Evolutionary conservation across 2,113 vertebrate genomes (phyloP).

Genomic region (Gobio gobio): DNA sequence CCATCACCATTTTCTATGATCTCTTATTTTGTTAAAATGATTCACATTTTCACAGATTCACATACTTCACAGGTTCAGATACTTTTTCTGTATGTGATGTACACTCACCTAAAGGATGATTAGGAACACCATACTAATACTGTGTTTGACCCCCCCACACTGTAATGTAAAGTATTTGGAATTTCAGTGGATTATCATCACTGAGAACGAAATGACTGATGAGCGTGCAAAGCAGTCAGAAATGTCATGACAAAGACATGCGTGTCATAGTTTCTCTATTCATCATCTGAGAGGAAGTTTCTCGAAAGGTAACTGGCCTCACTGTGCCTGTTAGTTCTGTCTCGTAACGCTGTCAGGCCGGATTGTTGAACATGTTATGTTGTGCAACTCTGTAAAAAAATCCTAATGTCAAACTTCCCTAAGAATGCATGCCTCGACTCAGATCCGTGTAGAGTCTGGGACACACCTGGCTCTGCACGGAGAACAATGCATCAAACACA

Average conservation of each 20-base stretch:
- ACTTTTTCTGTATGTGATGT: no score
- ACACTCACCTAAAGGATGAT: no score
- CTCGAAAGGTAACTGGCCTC: neutral
- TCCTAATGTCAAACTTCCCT: no score
- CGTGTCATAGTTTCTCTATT: neutral
- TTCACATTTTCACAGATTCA: no score
- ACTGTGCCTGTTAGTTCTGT: neutral
- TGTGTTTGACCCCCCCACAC: no score
- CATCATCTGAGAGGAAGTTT: neutral
- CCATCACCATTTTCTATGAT: no score
- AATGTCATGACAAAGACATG: neutral
- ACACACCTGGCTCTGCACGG: neutral
- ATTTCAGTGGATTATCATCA: no score
- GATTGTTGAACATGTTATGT: neutral
- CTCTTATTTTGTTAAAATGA: no score
- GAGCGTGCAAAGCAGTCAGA: no score
- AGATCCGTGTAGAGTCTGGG: neutral
- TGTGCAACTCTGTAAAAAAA: neutral
- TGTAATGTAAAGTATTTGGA: neutral
- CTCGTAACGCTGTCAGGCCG: neutral
- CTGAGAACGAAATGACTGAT: neutral
- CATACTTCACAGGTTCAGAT: no score
- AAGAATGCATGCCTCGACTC: neutral
- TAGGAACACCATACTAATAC: no score
- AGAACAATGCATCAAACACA: neutral